Percentiles rank a stretch among this genome's conserved stretches.
These are phyloP conservation scores for Ranitomeya variabilis DNA, from an alignment of 2,113 vertebrate species.

Conservation along the genomic window DNA sequence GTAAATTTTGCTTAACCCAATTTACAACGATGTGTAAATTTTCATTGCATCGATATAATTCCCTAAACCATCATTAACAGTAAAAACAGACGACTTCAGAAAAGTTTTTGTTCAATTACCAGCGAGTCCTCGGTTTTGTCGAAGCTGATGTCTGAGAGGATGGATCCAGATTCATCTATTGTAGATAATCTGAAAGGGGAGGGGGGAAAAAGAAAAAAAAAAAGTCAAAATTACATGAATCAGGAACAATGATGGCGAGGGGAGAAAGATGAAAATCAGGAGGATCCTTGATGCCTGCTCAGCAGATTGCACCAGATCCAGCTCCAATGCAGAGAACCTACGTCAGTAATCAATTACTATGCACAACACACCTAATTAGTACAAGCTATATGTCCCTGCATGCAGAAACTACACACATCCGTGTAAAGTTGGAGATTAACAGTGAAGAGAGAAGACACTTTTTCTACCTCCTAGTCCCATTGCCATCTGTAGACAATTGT, in stretches of 20 bases:
- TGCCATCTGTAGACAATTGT: slow-evolving; percentile 67
- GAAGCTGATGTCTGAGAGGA: slow-evolving; percentile 97
- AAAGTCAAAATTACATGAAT: neutral
- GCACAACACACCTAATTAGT: too few relatives aligned
- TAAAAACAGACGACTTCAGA: neutral
- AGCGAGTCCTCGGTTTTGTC: slow-evolving; percentile 96
- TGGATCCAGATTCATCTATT: slow-evolving; percentile 95
- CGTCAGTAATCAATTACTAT: too few relatives aligned
- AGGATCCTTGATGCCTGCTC: neutral
- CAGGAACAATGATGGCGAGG: too few relatives aligned
- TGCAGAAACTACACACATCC: too few relatives aligned
- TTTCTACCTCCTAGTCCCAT: slow-evolving; percentile 83
- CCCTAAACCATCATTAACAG: too few relatives aligned
- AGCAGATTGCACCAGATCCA: too few relatives aligned
- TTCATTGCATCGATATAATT: too few relatives aligned
- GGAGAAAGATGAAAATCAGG: neutral
- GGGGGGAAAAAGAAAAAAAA: slow-evolving; percentile 58
- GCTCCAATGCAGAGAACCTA: too few relatives aligned
- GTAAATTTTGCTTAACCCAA: too few relatives aligned
- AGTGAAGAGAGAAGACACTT: neutral
- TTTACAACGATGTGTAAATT: too few relatives aligned
- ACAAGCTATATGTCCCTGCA: too few relatives aligned
- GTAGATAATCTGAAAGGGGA: slow-evolving; percentile 80
- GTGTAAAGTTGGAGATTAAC: too few relatives aligned
- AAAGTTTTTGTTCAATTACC: slow-evolving; percentile 70